These are phyloP conservation scores for Asobara japonica DNA, from an alignment of 1,140 invertebrate genomes.

Conservation along the genomic window DNA sequence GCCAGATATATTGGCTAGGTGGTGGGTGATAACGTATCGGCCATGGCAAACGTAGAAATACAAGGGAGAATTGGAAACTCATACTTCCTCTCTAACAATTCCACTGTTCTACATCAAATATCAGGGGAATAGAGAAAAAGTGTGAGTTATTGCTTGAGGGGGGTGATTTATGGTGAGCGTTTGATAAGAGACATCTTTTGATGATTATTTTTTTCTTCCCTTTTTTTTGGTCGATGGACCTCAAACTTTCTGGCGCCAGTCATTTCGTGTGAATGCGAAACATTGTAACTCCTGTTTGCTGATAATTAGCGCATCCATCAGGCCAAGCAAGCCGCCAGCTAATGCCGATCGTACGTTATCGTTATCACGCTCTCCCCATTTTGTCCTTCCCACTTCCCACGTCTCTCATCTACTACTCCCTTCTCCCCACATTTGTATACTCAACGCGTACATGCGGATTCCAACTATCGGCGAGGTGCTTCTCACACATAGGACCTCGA, in stretches of 20 bases:
- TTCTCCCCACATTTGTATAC: neutral
- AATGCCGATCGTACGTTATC: slow-evolving; percentile 68
- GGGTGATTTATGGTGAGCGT: neutral
- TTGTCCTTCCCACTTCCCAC: slow-evolving; percentile 38
- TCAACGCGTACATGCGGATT: slow-evolving; percentile 27
- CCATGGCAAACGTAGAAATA: neutral
- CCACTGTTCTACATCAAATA: slow-evolving; percentile 13
- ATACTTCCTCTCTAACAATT: slow-evolving; percentile 35
- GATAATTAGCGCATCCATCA: slow-evolving; percentile 69
- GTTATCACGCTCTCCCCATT: slow-evolving; percentile 61
- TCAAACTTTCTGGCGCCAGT: slow-evolving; percentile 22
- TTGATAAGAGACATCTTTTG: neutral
- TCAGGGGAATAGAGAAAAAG: neutral
- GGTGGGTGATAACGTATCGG: slow-evolving; percentile 17
- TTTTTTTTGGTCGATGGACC: neutral
- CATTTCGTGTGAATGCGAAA: slow-evolving; percentile 40
- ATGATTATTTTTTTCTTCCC: neutral
- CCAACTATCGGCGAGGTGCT: slow-evolving; percentile 27
- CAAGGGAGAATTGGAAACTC: slow-evolving; percentile 38
- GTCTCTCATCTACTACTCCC: slow-evolving; percentile 33
- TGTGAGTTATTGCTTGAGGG: neutral
- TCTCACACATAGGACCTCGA: neutral
- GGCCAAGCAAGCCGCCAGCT: slow-evolving; percentile 64
- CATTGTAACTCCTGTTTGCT: slow-evolving; percentile 67
- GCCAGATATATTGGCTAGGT: slow-evolving; percentile 1